These are phyloP conservation scores for Capreolus pygargus DNA, from an alignment of 2,113 vertebrate genomes.

Conservation along the genomic window DNA sequence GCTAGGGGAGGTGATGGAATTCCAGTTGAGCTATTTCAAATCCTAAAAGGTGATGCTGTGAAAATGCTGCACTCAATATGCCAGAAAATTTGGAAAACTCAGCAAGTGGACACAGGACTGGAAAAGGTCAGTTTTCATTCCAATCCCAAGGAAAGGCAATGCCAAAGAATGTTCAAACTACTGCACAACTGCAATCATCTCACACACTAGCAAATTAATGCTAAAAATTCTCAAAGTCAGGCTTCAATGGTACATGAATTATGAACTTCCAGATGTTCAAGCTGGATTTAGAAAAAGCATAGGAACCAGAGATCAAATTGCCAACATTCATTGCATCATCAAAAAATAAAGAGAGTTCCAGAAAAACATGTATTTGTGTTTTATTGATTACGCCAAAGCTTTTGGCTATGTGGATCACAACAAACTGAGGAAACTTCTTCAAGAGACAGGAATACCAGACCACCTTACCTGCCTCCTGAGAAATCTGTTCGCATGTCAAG, in stretches of 20 bases:
- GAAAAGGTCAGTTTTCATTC: not conserved
- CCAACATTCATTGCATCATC: not conserved
- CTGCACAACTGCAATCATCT: not conserved
- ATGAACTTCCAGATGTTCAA: not conserved
- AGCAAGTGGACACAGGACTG: not conserved
- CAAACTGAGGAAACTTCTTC: not conserved
- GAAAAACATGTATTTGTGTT: not conserved
- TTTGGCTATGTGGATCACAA: not conserved
- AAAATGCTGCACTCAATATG: no score
- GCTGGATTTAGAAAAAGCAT: not conserved
- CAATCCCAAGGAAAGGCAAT: not conserved
- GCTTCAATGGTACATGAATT: rapidly evolving
- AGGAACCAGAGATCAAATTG: not conserved
- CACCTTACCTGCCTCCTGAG: not conserved
- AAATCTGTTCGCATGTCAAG: not conserved
- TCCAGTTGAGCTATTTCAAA: not conserved
- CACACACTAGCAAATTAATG: not conserved
- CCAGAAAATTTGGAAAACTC: not conserved
- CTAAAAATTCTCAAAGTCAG: not conserved
- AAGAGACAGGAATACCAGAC: not conserved
- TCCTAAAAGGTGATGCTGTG: not conserved
- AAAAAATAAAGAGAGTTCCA: not conserved
- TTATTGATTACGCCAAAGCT: not conserved
- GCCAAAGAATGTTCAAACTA: not conserved
- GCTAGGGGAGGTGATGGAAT: not conserved